These are phyloP conservation scores for Eilema sororculum DNA, from an alignment of 2,888 invertebrate genomes.

Conservation along the genomic window DNA sequence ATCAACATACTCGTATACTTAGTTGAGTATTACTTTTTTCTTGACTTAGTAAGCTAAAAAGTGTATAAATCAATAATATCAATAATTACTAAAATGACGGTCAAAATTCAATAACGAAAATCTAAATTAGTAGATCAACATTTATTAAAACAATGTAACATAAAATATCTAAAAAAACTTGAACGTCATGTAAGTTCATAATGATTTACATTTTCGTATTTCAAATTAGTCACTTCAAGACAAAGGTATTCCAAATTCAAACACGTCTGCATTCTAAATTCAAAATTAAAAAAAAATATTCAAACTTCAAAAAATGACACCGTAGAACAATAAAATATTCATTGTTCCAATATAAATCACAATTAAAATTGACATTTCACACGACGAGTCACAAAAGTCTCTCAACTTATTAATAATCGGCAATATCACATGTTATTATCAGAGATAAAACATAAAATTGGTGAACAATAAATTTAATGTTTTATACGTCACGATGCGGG, in stretches of 20 bases:
- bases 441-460: conserved; percentile 77
- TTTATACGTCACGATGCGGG: conserved; percentile 71
- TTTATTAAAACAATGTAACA: no score
- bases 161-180: no score
- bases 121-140: no score
- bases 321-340: conserved; percentile 31
- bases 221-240: neutral
- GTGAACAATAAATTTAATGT: conserved; percentile 80
- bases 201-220: neutral
- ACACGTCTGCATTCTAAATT: no score
- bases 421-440: conserved; percentile 79
- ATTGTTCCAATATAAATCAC: conserved; percentile 69
- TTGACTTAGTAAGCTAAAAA: no score
- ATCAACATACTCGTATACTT: no score
- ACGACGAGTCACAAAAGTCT: conserved; percentile 70
- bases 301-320: conserved; percentile 7
- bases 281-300: no score
- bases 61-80: no score
- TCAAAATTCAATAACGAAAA: no score
- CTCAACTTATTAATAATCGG: conserved; percentile 74
- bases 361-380: conserved; percentile 83
- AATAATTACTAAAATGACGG: no score
- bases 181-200: no score
- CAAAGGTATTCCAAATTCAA: conserved; percentile 23
- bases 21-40: no score